Conservation (phyloP, 1,140 invertebrate species). For the Armadillidium nasatum region DNA sequence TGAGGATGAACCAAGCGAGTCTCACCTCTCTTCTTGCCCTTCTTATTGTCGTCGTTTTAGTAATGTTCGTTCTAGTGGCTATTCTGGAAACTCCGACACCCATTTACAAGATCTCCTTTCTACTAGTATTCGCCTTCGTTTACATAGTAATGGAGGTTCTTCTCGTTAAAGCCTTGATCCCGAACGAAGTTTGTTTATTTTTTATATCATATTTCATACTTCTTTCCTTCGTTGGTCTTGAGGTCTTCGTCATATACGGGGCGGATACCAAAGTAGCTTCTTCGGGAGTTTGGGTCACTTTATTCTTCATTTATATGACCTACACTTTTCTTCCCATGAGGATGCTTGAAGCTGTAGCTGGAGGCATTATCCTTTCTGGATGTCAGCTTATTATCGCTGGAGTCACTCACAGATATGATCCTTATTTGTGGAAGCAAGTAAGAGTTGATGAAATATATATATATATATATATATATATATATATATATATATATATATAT, state of each 20-base stretch:
- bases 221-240: slow-evolving; percentile 50
- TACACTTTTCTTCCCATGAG: slow-evolving; percentile 77
- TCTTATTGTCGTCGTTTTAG: slow-evolving; percentile 63
- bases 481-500: slow-evolving; percentile 31
- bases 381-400: slow-evolving; percentile 21
- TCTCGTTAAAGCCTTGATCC: slow-evolving; percentile 66
- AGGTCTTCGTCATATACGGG: slow-evolving; percentile 48
- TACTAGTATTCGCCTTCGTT: slow-evolving; percentile 49
- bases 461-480: slow-evolving; percentile 24
- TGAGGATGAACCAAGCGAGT: slow-evolving; percentile 86
- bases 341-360: slow-evolving; percentile 49
- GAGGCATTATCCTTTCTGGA: slow-evolving; percentile 47
- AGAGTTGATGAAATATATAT: slow-evolving; percentile 10
- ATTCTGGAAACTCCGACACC: slow-evolving; percentile 47
- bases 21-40: slow-evolving; percentile 75
- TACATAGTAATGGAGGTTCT: slow-evolving; percentile 65
- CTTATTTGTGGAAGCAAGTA: slow-evolving; percentile 46
- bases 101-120: slow-evolving; percentile 42
- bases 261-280: slow-evolving; percentile 48
- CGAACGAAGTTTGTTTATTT: slow-evolving; percentile 80
- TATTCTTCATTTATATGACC: slow-evolving; percentile 80
- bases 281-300: slow-evolving; percentile 62
- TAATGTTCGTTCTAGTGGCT: slow-evolving; percentile 55
- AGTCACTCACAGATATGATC: slow-evolving; percentile 21
- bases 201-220: slow-evolving; percentile 72